A percentile compares a stretch with the other conserved stretches of the same genome.
phyloP scores from a whole-genome alignment of 2,888 invertebrate genomes.

The Tipula lateralis region DNA sequence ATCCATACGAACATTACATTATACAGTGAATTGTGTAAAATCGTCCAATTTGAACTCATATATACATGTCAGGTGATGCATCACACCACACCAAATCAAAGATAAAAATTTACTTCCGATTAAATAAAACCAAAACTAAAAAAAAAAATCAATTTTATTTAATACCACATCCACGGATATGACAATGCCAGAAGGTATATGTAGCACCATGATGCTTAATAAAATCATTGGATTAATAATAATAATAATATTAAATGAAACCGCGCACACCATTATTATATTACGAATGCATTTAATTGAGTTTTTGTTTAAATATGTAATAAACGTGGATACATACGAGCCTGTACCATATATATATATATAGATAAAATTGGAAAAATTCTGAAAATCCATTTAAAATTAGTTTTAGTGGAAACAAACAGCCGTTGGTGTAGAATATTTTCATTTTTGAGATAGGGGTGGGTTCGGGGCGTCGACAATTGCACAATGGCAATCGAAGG shows the following conservation, averaged over 20 bases:
- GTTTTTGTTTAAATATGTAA: neutral
- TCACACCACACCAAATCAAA: neutral
- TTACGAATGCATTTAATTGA: slow-evolving; percentile 11
- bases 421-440: neutral
- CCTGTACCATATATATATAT: neutral
- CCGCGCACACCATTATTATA: neutral
- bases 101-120: neutral
- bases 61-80: no score
- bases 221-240: neutral
- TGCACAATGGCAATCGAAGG: neutral
- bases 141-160: neutral
- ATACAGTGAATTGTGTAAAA: no score
- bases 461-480: neutral
- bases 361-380: neutral
- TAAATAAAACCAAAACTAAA: neutral
- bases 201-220: neutral
- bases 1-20: no score
- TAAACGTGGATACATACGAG: neutral
- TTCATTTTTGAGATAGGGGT: neutral
- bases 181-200: neutral
- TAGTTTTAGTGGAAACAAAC: neutral
- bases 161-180: neutral
- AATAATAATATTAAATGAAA: neutral
- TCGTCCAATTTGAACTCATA: no score
- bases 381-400: neutral